Evolutionary conservation across 2,888 invertebrate genomes (phyloP).

Genomic region (Rotaria macrura): DNA sequence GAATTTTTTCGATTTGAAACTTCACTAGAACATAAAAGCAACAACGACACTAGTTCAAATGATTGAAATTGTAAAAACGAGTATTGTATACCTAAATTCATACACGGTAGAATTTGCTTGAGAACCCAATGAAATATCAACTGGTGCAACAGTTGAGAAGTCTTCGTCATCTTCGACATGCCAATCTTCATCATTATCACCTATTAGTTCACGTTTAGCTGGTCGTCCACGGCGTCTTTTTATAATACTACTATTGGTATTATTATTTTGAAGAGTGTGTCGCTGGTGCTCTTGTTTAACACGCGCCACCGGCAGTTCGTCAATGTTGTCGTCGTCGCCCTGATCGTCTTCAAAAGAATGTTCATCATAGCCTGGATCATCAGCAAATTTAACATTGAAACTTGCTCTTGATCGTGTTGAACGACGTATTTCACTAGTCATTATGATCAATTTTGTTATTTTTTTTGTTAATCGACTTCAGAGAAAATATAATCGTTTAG

Average conservation of each 20-base stretch:
- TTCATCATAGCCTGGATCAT: not conserved
- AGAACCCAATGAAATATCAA: not conserved
- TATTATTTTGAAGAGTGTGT: not conserved
- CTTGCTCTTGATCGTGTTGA: not conserved
- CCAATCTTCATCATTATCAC: not conserved
- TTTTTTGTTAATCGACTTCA: not conserved
- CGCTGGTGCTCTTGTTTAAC: not conserved
- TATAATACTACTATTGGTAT: not conserved
- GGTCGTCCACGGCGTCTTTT: not conserved
- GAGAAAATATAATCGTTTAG: not conserved
- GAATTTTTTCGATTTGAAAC: not conserved
- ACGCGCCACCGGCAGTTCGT: constrained; percentile 8
- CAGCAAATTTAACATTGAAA: not conserved
- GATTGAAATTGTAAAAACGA: too few relatives aligned
- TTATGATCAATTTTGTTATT: not conserved
- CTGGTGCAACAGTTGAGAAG: not conserved
- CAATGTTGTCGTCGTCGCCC: not conserved
- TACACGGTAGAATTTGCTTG: not conserved
- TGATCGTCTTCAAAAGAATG: not conserved
- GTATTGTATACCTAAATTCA: not conserved
- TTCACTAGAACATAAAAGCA: not conserved
- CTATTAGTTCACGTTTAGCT: not conserved
- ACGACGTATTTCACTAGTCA: not conserved
- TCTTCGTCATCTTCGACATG: not conserved
- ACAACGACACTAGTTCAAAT: too few relatives aligned